Evolutionary conservation across 2,888 invertebrate genomes (phyloP).

Genomic region (Rhodophaea formosa): DNA sequence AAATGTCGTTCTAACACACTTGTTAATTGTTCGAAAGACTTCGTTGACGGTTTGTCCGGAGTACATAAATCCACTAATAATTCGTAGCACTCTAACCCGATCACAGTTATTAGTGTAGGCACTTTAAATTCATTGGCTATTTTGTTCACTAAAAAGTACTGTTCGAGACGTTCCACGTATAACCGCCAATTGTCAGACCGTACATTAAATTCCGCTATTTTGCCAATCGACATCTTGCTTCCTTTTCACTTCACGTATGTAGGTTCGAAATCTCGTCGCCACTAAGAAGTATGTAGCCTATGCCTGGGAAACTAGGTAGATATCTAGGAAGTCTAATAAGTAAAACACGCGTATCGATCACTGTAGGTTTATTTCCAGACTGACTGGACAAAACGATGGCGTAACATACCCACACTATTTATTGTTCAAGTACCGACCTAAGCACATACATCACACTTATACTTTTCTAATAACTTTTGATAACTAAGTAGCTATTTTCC

Average conservation of each 20-base stretch:
- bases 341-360: background rate
- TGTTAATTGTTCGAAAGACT: conserved; percentile 6
- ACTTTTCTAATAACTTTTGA: too few species aligned
- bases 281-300: background rate
- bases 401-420: too few species aligned
- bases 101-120: conserved; percentile 18
- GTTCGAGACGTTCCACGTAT: conserved; percentile 15
- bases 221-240: conserved; percentile 13
- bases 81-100: conserved; percentile 13
- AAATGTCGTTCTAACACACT: conserved; percentile 4
- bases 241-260: background rate
- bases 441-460: background rate
- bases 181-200: conserved; percentile 11
- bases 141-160: conserved; percentile 20
- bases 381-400: too few species aligned
- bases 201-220: conserved; percentile 7
- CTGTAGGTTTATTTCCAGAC: too few species aligned
- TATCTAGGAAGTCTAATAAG: background rate
- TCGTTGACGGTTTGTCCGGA: conserved; percentile 9
- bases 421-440: background rate
- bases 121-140: conserved; percentile 9
- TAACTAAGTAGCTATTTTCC: too few species aligned
- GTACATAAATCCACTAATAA: too few species aligned
- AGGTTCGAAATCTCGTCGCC: background rate
- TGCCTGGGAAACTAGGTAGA: background rate